Evolutionary conservation across 2,888 invertebrate species (phyloP), one percentile per base, ranked within the genome.

Genomic region (Caenorhabditis drosophilae): DNA sequence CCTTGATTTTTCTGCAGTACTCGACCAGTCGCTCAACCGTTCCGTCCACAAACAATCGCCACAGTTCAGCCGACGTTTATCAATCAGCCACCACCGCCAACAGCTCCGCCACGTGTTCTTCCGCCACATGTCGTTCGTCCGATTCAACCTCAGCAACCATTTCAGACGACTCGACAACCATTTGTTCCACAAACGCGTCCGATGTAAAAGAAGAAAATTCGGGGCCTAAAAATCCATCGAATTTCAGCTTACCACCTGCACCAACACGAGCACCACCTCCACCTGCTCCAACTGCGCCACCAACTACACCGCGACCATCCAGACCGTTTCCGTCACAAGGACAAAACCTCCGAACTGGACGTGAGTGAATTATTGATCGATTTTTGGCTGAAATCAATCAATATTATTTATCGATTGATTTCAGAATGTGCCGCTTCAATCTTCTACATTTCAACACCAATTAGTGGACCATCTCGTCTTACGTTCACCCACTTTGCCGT

Each of bases 401-500:
- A 16, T 34, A 31, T 34, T 22, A 31, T 31, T 50, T 9, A n/a
- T n/a, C n/a, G n/a, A n/a, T n/a, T n/a, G n/a, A n/a, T 31, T 31
- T 47, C 35, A 47, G 47, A 66, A 20, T 81, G 81, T 47, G 64
- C 66, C n/a, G 62, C 75, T 18, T 78, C 80, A 6, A 81, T 81
- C 63, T 81, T 79, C 73, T 81, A 81, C 62, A 76, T 76, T 46
- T 76, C 76, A 2, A 76, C 76, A 4, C 76, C 76, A 12, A 73
- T 76, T 60, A 67, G 63, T 45, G 76, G 76, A 18, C 76, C 74
- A 25, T 67, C 81, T 20, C 70, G 76, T 34, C 79, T 76, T 42
- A 67, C 75, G 4, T 82, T 78, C 69, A 78, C 81, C 34, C 82
- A 82, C 52, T 82, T 82, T 40, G 82, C 82, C 38, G 73, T 79